These are phyloP conservation scores for Coranthus polyacanthus DNA, from an alignment of 2,797 vertebrate genomes.

Conservation along the genomic window DNA sequence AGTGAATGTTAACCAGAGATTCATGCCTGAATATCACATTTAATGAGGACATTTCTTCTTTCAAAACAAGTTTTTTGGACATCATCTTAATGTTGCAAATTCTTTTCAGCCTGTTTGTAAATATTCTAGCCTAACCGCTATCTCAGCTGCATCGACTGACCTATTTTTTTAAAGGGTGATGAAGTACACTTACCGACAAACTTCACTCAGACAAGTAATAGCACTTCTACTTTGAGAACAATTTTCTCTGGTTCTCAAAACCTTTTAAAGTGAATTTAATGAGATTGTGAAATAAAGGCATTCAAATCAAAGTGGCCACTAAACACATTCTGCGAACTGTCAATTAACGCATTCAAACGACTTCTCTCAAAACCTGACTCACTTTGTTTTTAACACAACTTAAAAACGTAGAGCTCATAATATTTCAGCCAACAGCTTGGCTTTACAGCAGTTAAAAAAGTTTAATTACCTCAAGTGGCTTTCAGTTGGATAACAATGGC, in stretches of 20 bases:
- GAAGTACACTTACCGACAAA: constrained; percentile 67
- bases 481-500: constrained; percentile 57
- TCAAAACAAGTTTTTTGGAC: constrained; percentile 62
- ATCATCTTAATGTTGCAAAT: constrained; percentile 69
- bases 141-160: constrained; percentile 66
- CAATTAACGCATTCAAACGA: constrained; percentile 53
- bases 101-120: constrained; percentile 70
- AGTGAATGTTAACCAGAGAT: constrained; percentile 80
- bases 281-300: constrained; percentile 76
- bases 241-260: constrained; percentile 62
- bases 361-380: constrained; percentile 47
- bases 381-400: constrained; percentile 57
- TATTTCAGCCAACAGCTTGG: constrained; percentile 54
- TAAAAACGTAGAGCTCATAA: constrained; percentile 35
- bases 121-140: constrained; percentile 67
- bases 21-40: constrained; percentile 82
- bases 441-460: constrained; percentile 76
- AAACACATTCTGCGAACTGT: constrained; percentile 47
- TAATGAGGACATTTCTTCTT: constrained; percentile 69
- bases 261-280: constrained; percentile 62
- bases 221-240: constrained; percentile 82
- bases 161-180: constrained; percentile 57
- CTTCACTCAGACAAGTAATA: constrained; percentile 81
- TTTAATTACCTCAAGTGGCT: constrained; percentile 59
- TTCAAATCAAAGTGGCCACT: constrained; percentile 72